Conservation (phyloP, 2,888 invertebrate species). For the Drosophila antonietae region DNA sequence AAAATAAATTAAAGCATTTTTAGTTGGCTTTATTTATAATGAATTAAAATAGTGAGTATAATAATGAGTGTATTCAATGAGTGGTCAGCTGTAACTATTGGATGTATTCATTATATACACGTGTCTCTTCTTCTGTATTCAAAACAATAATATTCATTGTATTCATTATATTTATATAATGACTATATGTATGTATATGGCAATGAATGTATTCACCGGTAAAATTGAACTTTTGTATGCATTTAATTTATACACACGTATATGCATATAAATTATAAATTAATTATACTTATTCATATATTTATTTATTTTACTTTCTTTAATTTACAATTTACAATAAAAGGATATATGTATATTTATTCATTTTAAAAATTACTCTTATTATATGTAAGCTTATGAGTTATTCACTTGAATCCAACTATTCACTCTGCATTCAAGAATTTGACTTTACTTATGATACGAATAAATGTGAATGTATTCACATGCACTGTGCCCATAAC, state of each 20-base stretch:
- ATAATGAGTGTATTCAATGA: neutral
- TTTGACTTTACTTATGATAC: no score
- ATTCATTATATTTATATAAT: neutral
- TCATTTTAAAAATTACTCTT: no score
- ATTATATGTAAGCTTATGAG: neutral
- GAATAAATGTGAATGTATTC: constrained; percentile 2
- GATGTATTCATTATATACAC: neutral
- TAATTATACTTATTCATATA: no score
- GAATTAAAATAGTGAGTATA: no score
- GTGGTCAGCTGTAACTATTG: neutral
- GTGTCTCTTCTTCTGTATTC: neutral
- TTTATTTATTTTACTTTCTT: no score
- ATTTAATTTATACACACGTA: neutral
- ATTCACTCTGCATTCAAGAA: no score
- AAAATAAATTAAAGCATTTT: no score
- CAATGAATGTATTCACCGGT: neutral
- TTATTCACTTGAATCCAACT: neutral
- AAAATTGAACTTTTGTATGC: neutral
- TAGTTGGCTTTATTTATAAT: no score
- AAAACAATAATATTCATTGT: neutral
- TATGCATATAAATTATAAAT: neutral
- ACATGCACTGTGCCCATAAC: constrained; percentile 11
- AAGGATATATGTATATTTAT: no score
- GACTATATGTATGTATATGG: neutral
- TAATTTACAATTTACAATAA: no score